Evolutionary conservation across 2,888 invertebrate genomes (phyloP).

Genomic region (Perizoma flavofasciatum): DNA sequence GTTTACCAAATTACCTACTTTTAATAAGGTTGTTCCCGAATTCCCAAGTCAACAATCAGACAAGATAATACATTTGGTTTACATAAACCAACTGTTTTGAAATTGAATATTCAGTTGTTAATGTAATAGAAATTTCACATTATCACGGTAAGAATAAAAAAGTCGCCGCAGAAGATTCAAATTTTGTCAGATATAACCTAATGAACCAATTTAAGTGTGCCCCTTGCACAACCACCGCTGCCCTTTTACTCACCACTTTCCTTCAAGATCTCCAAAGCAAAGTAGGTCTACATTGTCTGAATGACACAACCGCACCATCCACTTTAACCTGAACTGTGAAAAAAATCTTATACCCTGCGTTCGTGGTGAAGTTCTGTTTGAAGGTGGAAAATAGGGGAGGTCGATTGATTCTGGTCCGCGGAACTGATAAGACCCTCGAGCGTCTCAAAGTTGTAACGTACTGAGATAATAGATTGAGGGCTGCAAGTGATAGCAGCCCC

Average conservation of each 20-base stretch:
- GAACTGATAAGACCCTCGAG: conserved; percentile 53
- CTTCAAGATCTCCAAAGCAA: conserved; percentile 39
- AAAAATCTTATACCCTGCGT: conserved; percentile 27
- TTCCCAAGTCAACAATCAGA: too few relatives aligned
- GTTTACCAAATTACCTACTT: neutral
- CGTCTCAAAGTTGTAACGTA: conserved; percentile 54
- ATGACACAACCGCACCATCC: conserved; percentile 40
- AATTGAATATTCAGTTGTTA: too few relatives aligned
- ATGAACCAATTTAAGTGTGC: conserved; percentile 33
- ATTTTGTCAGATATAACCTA: conserved; percentile 11
- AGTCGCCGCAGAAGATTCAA: too few relatives aligned
- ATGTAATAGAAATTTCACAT: too few relatives aligned
- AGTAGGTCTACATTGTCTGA: conserved; percentile 43
- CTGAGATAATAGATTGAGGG: conserved; percentile 55
- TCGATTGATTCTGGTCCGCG: conserved; percentile 46
- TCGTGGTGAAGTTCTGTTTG: conserved; percentile 25
- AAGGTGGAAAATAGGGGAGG: conserved; percentile 31
- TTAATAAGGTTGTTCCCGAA: neutral
- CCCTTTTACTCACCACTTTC: conserved; percentile 45
- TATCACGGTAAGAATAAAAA: too few relatives aligned
- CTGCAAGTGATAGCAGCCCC: conserved; percentile 49
- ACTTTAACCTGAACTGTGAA: conserved; percentile 41
- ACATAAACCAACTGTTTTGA: too few relatives aligned
- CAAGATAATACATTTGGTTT: too few relatives aligned
- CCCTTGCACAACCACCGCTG: conserved; percentile 30